Percentiles rank a stretch among this genome's conserved stretches.
Conservation (phyloP, 2,113 vertebrate species). For the Shinisaurus crocodilurus region DNA sequence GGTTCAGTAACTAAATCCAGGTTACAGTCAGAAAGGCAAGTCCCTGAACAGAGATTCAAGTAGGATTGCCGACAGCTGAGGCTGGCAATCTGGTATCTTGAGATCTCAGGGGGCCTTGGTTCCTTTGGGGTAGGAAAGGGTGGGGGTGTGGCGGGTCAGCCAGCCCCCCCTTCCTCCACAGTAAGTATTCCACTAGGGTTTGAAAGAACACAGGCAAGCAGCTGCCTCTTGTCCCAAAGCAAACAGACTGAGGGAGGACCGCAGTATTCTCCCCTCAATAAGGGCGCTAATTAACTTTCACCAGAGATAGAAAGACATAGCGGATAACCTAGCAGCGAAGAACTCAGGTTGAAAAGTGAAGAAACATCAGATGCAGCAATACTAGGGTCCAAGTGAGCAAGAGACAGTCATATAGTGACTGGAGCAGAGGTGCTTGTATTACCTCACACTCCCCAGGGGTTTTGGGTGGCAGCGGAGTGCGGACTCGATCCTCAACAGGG, state of each 20-base stretch:
- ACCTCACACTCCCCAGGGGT: constrained; percentile 85
- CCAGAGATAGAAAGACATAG: not conserved
- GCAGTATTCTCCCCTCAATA: not conserved
- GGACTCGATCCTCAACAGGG: constrained; percentile 71
- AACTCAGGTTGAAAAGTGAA: not conserved
- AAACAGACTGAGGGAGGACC: too few species aligned
- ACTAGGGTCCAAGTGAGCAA: not conserved
- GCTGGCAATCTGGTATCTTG: too few species aligned
- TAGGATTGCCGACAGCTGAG: too few species aligned
- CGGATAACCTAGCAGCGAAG: not conserved
- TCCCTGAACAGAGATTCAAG: too few species aligned
- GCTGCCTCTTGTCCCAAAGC: not conserved
- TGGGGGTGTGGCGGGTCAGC: too few species aligned
- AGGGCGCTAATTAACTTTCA: not conserved
- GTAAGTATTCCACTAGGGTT: not conserved
- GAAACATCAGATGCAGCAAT: not conserved
- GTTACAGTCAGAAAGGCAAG: too few species aligned
- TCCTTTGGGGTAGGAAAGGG: too few species aligned
- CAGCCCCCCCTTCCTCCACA: not conserved
- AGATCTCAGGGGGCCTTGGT: too few species aligned
- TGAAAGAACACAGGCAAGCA: not conserved
- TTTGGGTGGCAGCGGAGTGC: constrained; percentile 65
- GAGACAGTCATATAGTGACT: too few species aligned
- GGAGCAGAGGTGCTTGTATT: not conserved
- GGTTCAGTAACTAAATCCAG: too few species aligned